Base-by-base conservation (phyloP, 2,797 vertebrate species). In the Okamejei kenojei region DNA sequence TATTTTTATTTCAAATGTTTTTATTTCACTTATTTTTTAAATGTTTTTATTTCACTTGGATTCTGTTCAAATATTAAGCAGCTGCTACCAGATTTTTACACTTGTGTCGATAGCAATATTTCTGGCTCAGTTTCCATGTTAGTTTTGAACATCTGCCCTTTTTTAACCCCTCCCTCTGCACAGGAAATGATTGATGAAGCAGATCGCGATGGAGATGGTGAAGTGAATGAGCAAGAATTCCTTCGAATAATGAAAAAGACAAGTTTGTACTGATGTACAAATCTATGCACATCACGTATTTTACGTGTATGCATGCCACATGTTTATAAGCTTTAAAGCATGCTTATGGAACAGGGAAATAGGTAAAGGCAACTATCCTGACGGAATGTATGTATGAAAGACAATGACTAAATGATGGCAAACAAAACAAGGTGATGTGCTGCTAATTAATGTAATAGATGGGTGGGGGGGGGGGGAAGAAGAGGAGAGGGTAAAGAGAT, bases 131-230 rank as follows among this genome's bases (percentile, higher is more conserved):
- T 23, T 61, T 84, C 58, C 29, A 11, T 6, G 26, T 82, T 45
- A 19, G 15, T 61, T 61, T 58, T 82, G 9, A 82, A 26, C 10
- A 10, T 58, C 45, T 82, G 45, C 7, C 2, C 58, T 9, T 54
- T 21, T 15, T 86, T 86, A 65, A n/a, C 94, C 90, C 4, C 35
- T 93, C 0, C 68, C 81, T 93, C 7, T 71, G 45, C 93, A 29
- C 94, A 99, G 98, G 98, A 99, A 94, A 99, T 99, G 99, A 99
- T 99, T 0, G 97, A 98, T 0, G 98, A 99, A 94, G 98, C 98
- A 0, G 98, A 99, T 93, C 94, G 98, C 93, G 98, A 99, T 32
- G 98, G 98, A 35, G 98, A 99, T 0, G 98, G 99, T 58, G 97
- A 99, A 93, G 98, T 98, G 94, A 98, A 96, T 23, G 97, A 99